phyloP scores from a whole-genome alignment of 2,113 vertebrate species.

The Cottus gobio region DNA sequence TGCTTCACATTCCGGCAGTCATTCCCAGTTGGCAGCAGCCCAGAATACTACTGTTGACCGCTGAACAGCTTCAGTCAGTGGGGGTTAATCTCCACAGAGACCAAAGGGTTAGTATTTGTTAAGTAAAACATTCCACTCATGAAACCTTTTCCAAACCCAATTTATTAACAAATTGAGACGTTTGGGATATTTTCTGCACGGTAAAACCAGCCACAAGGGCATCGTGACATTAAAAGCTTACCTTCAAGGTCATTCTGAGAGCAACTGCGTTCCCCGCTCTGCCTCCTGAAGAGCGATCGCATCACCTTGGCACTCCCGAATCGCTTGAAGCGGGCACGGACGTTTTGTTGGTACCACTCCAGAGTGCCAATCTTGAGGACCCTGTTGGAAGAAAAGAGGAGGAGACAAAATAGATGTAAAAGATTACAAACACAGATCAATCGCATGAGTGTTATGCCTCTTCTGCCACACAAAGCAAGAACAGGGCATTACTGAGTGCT shows the following conservation, averaged over 20 bases:
- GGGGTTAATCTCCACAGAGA: slow-evolving; percentile 20
- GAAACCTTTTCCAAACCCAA: not conserved
- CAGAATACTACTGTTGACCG: slow-evolving; percentile 3
- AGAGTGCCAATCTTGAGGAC: slow-evolving; percentile 89
- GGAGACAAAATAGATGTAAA: not conserved
- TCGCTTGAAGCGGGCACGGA: slow-evolving; percentile 89
- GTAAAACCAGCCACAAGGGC: not conserved
- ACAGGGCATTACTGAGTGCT: not conserved
- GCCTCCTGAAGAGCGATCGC: slow-evolving; percentile 87
- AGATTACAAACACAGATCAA: not conserved
- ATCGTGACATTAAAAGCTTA: slow-evolving; percentile 31
- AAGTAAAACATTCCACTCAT: not conserved
- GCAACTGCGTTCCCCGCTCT: slow-evolving; percentile 65
- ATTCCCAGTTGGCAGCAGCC: slow-evolving; percentile 4
- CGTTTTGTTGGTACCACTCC: slow-evolving; percentile 92
- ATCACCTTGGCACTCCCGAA: slow-evolving; percentile 95
- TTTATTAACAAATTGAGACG: not conserved
- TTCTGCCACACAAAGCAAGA: not conserved
- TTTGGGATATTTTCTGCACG: not conserved
- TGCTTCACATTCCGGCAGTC: slow-evolving; percentile 11
- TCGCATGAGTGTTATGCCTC: not conserved
- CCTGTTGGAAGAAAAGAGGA: slow-evolving; percentile 69
- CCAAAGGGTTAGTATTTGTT: slow-evolving; percentile 2
- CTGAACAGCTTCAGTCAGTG: slow-evolving; percentile 4
- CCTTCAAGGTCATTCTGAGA: slow-evolving; percentile 71